phyloP scores from a whole-genome alignment of 1,140 invertebrate genomes.

The Triops longicaudatus region DNA sequence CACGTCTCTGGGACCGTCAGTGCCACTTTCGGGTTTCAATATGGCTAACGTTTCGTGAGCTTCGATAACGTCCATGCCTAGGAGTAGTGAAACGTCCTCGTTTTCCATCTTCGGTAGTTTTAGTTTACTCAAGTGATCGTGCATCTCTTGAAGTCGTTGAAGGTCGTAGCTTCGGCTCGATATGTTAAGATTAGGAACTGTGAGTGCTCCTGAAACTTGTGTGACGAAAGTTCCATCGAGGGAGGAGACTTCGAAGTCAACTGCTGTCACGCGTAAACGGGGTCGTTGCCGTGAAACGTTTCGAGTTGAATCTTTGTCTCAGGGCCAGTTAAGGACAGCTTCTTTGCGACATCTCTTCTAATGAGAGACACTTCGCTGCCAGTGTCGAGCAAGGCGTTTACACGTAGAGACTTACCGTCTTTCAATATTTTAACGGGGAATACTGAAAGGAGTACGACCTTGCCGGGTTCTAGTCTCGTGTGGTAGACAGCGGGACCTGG shows the following conservation, averaged over 20 bases:
- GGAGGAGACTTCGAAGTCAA: constrained; percentile 6
- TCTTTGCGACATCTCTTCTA: background rate
- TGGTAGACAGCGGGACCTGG: background rate
- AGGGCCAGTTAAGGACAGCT: background rate
- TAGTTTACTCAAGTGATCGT: background rate
- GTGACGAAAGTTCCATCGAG: background rate
- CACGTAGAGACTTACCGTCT: background rate
- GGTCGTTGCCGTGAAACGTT: constrained; percentile 18
- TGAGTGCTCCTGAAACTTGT: constrained; percentile 5
- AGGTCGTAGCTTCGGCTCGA: background rate
- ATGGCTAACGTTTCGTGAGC: constrained; percentile 13
- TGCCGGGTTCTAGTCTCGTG: background rate
- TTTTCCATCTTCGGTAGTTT: background rate
- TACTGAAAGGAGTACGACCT: background rate
- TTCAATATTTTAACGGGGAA: background rate
- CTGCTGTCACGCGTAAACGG: background rate
- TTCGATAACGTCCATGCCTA: constrained; percentile 18
- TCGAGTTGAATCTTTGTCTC: background rate
- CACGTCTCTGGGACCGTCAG: background rate
- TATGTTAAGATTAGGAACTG: constrained; percentile 22
- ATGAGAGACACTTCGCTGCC: constrained; percentile 19
- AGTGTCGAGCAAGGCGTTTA: constrained; percentile 9
- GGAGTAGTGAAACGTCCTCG: background rate
- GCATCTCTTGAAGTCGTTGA: background rate
- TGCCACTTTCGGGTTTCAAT: background rate